phyloP scores from a whole-genome alignment of 2,113 vertebrate genomes.

The Albula goreensis region DNA sequence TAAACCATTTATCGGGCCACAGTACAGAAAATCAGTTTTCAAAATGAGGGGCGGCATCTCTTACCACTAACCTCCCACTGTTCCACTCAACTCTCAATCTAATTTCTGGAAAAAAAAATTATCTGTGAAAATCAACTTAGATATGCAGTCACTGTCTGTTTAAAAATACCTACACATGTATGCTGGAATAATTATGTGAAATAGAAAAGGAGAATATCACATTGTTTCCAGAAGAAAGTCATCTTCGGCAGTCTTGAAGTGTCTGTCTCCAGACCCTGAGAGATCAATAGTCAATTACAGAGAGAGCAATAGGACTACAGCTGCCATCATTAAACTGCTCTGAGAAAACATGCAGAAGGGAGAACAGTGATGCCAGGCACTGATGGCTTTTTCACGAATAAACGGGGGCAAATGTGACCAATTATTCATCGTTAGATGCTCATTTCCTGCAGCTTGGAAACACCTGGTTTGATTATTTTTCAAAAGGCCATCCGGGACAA shows the following conservation, averaged over 20 bases:
- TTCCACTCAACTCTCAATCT: background rate
- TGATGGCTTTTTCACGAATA: background rate
- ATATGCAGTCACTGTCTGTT: background rate
- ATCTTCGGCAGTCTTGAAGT: background rate
- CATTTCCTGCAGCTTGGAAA: background rate
- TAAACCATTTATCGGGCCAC: background rate
- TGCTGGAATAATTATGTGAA: background rate
- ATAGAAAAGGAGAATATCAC: background rate
- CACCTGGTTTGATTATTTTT: slow-evolving; percentile 14
- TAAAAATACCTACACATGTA: background rate
- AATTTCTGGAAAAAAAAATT: background rate
- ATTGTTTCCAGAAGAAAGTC: background rate
- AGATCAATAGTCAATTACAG: slow-evolving; percentile 40
- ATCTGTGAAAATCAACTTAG: background rate
- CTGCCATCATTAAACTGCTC: background rate
- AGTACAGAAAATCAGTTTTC: background rate
- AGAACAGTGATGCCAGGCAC: slow-evolving; percentile 16
- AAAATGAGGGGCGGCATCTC: background rate
- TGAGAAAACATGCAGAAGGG: slow-evolving; percentile 13
- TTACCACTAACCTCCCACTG: background rate
- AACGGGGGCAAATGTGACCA: background rate
- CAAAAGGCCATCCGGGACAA: background rate
- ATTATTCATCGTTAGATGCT: slow-evolving; percentile 6
- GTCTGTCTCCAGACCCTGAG: background rate
- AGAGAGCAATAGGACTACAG: background rate